Conservation (phyloP, 2,113 vertebrate genomes). For the Ceyx melanurus region DNA sequence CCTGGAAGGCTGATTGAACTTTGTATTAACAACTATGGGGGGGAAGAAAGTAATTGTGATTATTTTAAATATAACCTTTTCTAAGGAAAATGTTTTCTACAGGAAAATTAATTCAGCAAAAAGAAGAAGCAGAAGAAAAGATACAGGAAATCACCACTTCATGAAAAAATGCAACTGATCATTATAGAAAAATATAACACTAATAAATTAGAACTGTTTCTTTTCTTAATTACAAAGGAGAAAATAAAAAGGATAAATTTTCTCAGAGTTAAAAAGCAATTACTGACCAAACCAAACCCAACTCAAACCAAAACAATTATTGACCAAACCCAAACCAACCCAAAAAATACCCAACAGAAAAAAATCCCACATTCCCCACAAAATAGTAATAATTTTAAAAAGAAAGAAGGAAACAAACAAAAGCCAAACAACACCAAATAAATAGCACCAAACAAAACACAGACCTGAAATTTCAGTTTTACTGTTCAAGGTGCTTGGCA, state of each 20-base stretch:
- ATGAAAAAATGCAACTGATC: background rate
- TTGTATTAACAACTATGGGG: background rate
- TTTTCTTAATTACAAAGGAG: background rate
- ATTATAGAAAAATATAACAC: background rate
- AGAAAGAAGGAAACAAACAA: too few species aligned
- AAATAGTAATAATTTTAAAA: too few species aligned
- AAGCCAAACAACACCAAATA: too few species aligned
- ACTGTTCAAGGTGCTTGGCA: background rate
- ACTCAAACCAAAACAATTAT: background rate
- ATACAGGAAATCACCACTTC: background rate
- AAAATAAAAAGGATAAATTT: background rate
- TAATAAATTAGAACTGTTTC: background rate
- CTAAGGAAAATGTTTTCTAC: slow-evolving; percentile 20
- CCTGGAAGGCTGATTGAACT: slow-evolving; percentile 42
- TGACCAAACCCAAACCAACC: background rate
- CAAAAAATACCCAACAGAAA: too few species aligned
- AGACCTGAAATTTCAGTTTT: background rate
- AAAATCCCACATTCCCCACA: too few species aligned
- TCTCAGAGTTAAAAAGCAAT: background rate
- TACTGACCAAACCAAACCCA: background rate
- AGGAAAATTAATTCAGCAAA: background rate
- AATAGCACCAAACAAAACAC: background rate
- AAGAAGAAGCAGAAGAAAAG: background rate
- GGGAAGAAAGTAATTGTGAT: slow-evolving; percentile 11
- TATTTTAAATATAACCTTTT: slow-evolving; percentile 30